Conservation (phyloP, 2,888 invertebrate species). For the Spisula solida region DNA sequence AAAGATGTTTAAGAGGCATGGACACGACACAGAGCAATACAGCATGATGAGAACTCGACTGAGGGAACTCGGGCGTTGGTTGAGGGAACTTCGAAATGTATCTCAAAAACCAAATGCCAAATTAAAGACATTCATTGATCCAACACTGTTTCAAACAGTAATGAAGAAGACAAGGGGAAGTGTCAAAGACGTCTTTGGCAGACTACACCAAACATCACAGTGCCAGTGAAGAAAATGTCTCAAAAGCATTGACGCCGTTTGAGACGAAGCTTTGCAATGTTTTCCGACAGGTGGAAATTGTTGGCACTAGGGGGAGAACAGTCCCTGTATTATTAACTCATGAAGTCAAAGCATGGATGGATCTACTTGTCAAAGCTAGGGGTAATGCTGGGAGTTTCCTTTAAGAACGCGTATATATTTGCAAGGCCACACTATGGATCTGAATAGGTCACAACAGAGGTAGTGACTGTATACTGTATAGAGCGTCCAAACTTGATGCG, state of each 20-base stretch:
- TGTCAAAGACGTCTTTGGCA: constrained; percentile 22
- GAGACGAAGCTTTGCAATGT: constrained; percentile 38
- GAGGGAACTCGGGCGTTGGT: constrained; percentile 39
- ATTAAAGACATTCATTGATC: constrained; percentile 30
- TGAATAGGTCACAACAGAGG: constrained; percentile 26
- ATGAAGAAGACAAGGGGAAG: constrained; percentile 40
- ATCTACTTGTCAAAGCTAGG: neutral
- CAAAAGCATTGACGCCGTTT: constrained; percentile 33
- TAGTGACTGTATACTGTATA: constrained; percentile 39
- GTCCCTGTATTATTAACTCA: constrained; percentile 45
- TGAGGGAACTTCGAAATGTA: neutral
- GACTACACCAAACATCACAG: constrained; percentile 32
- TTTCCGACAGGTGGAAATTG: constrained; percentile 41
- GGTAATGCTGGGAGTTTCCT: neutral
- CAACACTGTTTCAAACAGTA: neutral
- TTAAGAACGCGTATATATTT: constrained; percentile 44
- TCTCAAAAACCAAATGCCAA: neutral
- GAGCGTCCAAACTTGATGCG: constrained; percentile 50
- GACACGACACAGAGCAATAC: constrained; percentile 23
- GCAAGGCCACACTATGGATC: constrained; percentile 37
- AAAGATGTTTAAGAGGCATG: neutral
- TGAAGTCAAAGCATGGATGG: constrained; percentile 13
- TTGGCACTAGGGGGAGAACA: constrained; percentile 46
- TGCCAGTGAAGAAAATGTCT: constrained; percentile 36
- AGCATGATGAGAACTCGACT: constrained; percentile 23